These are phyloP conservation scores for Brotogeris chrysoptera DNA, from an alignment of 2,797 vertebrate genomes.

Conservation along the genomic window DNA sequence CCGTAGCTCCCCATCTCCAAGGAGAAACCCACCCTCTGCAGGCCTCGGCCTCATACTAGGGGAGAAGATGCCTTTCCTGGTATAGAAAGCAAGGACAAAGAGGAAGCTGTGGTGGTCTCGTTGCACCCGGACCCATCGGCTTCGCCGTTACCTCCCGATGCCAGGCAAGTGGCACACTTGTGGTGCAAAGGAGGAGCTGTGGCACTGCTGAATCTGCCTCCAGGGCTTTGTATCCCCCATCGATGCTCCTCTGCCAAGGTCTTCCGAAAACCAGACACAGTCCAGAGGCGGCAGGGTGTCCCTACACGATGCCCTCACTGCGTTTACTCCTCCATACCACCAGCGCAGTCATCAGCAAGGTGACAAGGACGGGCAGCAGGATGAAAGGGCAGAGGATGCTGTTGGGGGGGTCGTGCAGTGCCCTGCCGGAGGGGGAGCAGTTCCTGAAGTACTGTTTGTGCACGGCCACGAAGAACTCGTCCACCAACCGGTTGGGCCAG, in stretches of 20 bases:
- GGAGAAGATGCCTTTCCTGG: background rate
- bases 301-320: slow-evolving; percentile 88
- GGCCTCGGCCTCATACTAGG: background rate
- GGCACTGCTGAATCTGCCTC: background rate
- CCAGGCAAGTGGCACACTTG: rapidly evolving
- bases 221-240: background rate
- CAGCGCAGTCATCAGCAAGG: slow-evolving; percentile 89
- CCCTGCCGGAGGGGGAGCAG: slow-evolving; percentile 86
- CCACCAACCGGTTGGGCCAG: slow-evolving; percentile 92
- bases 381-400: slow-evolving; percentile 90
- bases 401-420: slow-evolving; percentile 86
- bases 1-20: background rate
- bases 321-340: slow-evolving; percentile 95
- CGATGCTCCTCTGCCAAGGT: background rate
- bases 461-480: slow-evolving; percentile 88
- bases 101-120: background rate
- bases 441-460: slow-evolving; percentile 88
- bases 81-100: rapidly evolving
- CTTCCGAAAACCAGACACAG: rapidly evolving
- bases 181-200: background rate
- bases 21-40: rapidly evolving
- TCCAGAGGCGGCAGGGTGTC: rapidly evolving
- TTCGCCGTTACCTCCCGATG: rapidly evolving
- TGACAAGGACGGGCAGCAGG: slow-evolving; percentile 85
- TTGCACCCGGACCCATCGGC: background rate